Conservation (phyloP, 2,888 invertebrate species). For the Drosophila maculinotata region DNA sequence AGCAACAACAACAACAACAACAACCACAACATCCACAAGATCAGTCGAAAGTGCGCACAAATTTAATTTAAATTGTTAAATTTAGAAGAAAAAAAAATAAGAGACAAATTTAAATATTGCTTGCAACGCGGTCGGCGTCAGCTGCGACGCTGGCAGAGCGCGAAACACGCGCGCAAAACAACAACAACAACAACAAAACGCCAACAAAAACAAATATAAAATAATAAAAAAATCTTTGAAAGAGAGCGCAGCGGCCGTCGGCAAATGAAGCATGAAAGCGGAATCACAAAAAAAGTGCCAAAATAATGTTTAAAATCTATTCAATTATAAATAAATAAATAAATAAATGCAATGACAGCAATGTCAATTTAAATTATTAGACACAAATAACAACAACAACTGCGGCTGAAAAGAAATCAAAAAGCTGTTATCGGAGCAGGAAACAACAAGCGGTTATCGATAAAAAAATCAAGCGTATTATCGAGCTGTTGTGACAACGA, state of each 20-base stretch:
- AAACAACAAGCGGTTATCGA: conserved; percentile 2
- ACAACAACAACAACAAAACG: conserved; percentile 23
- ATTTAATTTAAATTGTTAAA: conserved; percentile 29
- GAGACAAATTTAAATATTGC: conserved; percentile 59
- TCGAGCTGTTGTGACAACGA: neutral
- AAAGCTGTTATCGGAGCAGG: neutral
- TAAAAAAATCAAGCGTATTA: neutral
- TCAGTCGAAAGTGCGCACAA: conserved; percentile 41
- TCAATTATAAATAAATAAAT: conserved; percentile 26
- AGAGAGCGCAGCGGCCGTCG: conserved; percentile 56
- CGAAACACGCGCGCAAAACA: conserved; percentile 63
- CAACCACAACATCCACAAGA: conserved; percentile 16
- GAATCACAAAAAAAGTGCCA: conserved; percentile 59
- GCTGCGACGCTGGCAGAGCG: conserved; percentile 50
- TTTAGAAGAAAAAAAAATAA: conserved; percentile 30
- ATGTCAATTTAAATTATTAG: too few species aligned
- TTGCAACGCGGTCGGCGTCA: conserved; percentile 30
- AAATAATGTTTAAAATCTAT: conserved; percentile 54
- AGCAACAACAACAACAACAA: conserved; percentile 24
- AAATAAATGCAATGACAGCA: conserved; percentile 12
- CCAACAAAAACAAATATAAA: conserved; percentile 9
- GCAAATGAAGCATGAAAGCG: conserved; percentile 54
- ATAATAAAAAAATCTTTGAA: conserved; percentile 52
- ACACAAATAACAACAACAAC: too few species aligned
- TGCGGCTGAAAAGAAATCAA: conserved; percentile 3